phyloP scores from a whole-genome alignment of 2,797 vertebrate genomes.

The Diceros bicornis region DNA sequence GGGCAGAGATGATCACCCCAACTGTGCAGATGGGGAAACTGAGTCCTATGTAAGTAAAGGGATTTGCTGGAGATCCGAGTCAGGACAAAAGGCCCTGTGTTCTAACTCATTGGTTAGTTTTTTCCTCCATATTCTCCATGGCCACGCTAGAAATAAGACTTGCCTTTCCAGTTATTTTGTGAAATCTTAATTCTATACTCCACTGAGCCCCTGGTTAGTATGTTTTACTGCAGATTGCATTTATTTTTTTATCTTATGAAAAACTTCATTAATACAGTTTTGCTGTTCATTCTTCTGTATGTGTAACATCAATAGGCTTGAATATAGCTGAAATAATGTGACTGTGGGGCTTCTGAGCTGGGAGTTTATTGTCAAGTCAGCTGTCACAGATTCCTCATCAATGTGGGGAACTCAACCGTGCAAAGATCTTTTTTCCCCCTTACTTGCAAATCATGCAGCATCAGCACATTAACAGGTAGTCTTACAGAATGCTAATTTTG shows the following conservation, averaged over 20 bases:
- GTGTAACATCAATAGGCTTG: slow-evolving; percentile 4
- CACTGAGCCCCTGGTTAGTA: neutral
- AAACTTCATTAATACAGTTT: slow-evolving; percentile 53
- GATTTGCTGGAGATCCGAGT: neutral
- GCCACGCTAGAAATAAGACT: neutral
- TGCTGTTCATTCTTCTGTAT: slow-evolving; percentile 48
- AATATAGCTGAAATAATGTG: slow-evolving; percentile 70
- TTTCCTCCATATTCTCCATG: neutral
- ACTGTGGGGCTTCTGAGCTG: slow-evolving; percentile 56
- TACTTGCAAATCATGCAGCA: neutral
- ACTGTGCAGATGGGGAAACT: neutral
- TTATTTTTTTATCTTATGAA: slow-evolving; percentile 43
- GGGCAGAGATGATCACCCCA: fast-evolving
- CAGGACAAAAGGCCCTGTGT: neutral
- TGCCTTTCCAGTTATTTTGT: neutral
- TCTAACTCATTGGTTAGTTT: neutral
- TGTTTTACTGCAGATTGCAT: neutral
- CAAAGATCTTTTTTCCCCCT: neutral
- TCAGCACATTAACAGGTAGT: slow-evolving; percentile 55
- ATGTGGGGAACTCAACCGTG: slow-evolving; percentile 43
- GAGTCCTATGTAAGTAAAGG: neutral
- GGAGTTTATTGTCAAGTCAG: slow-evolving; percentile 73
- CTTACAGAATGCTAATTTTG: slow-evolving; percentile 28
- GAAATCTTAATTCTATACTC: neutral
- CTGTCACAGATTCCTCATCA: slow-evolving; percentile 43